Percentiles rank a stretch among this genome's conserved stretches.
Evolutionary conservation across 2,888 invertebrate genomes (phyloP).

Genomic region (Leptogaster cylindrica): DNA sequence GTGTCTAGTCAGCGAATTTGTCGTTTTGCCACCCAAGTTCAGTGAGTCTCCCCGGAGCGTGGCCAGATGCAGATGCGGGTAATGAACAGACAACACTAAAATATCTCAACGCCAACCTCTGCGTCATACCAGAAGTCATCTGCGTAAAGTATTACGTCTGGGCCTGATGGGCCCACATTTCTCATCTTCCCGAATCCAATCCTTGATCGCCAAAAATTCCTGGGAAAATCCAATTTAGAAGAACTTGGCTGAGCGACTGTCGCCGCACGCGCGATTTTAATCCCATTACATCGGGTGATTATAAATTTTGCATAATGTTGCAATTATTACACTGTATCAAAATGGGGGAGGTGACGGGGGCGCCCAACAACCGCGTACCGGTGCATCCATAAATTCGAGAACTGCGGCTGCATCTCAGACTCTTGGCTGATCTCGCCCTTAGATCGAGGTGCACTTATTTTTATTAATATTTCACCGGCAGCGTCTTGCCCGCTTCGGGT

Average conservation of each 20-base stretch:
- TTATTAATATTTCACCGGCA: conserved; percentile 13
- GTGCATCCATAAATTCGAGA: not conserved
- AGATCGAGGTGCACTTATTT: not conserved
- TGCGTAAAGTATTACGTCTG: conserved; percentile 26
- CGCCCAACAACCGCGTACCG: not conserved
- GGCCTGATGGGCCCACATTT: conserved; percentile 21
- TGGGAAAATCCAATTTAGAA: conserved; percentile 25
- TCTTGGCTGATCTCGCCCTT: not conserved
- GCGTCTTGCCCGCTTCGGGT: not conserved
- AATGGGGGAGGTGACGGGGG: not conserved
- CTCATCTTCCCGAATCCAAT: conserved; percentile 20
- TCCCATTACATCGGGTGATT: conserved; percentile 41
- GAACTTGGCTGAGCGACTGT: not conserved
- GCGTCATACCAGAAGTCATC: conserved; percentile 18
- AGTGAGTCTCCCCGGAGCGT: conserved; percentile 23
- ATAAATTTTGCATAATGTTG: conserved; percentile 40
- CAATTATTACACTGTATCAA: not conserved
- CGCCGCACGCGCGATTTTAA: conserved; percentile 14
- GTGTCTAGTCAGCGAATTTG: conserved; percentile 44
- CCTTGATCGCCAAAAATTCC: conserved; percentile 1
- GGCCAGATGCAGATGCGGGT: conserved; percentile 31
- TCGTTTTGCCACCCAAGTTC: conserved; percentile 44
- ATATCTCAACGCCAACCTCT: too few relatives aligned
- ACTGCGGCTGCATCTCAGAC: not conserved
- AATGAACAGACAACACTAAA: conserved; percentile 25